Base-by-base conservation (phyloP, 64 coral and sea anemone species). In the Pachyseris speciosa region DNA sequence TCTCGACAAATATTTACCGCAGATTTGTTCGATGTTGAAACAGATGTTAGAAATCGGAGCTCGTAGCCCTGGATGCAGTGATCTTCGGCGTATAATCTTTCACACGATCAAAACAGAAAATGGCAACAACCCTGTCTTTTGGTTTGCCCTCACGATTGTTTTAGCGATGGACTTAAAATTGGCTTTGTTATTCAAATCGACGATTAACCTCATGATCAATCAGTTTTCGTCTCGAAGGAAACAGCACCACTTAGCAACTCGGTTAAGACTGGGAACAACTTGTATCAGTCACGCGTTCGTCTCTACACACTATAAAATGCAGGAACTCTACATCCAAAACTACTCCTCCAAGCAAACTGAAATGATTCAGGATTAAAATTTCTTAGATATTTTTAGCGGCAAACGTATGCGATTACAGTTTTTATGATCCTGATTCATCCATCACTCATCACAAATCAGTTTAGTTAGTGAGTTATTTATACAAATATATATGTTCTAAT, bases 101-200 rank as follows among this genome's bases (percentile, higher is more conserved):
- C 31, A 26, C 77, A 81, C 36, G 53, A 42, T 25, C 32, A 13
- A 22, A 61, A 36, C 4, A 40, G 20, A 36, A 63, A 81, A 81
- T 60, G 33, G 25, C 31, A 37, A 12, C 31, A 10, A 39, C 20
- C 40, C 0, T 27, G 19, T 79, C 45, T 53, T 39, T 0, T 74
- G 37, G 38, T 74, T 25, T 61, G 44, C 12, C 24, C 4, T 41
- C 29, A 34, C 40, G 55, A 39, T 81, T 81, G 77, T 81, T 80
- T 80, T 81, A 81, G 77, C 51, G 53, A 81, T 53, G 22, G 36
- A 39, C 33, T 41, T 22, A 24, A 40, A 42, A 61, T 63, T 58
- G 34, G 6, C 77, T 81, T 40, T 81, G 34, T 81, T 63, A 81
- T 81, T 55, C 77, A 81, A 81, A 81, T 77, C 20, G 16, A 58